Percentiles rank a stretch among this genome's conserved stretches.
Evolutionary conservation across 2,797 vertebrate species (phyloP).

Genomic region (Fratercula arctica): DNA sequence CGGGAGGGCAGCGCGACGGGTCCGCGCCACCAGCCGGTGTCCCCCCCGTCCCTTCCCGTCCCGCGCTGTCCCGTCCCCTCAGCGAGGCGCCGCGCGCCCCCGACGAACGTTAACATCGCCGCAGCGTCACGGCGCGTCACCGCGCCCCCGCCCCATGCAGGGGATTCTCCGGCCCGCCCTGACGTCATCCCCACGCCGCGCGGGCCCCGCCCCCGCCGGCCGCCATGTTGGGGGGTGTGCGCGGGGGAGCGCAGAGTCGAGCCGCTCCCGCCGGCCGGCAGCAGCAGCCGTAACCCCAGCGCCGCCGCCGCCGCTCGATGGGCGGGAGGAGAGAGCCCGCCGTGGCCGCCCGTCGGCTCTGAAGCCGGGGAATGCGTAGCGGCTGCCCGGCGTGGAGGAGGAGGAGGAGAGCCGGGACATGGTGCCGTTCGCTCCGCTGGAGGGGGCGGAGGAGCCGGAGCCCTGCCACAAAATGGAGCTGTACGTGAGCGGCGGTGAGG

Average conservation of each 20-base stretch:
- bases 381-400: background rate
- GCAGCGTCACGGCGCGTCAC: background rate
- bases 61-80: background rate
- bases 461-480: slow-evolving; percentile 92
- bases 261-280: slow-evolving; percentile 38
- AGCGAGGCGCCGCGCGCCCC: too few relatives aligned
- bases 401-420: slow-evolving; percentile 61
- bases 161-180: slow-evolving; percentile 61
- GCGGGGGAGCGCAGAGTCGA: slow-evolving; percentile 6
- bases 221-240: slow-evolving; percentile 73
- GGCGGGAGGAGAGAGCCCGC: background rate
- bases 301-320: background rate
- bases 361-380: background rate
- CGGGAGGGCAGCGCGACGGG: background rate
- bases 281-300: background rate
- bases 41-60: background rate
- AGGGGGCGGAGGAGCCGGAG: slow-evolving; percentile 76
- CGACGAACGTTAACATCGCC: background rate
- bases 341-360: background rate
- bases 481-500: slow-evolving; percentile 74
- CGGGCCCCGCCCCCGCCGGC: slow-evolving; percentile 24
- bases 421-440: slow-evolving; percentile 85
- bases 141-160: background rate
- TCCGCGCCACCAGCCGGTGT: too few relatives aligned
- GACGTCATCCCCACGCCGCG: slow-evolving; percentile 9